Base-by-base conservation (phyloP, 2,113 vertebrate species). In the Saccopteryx leptura region DNA sequence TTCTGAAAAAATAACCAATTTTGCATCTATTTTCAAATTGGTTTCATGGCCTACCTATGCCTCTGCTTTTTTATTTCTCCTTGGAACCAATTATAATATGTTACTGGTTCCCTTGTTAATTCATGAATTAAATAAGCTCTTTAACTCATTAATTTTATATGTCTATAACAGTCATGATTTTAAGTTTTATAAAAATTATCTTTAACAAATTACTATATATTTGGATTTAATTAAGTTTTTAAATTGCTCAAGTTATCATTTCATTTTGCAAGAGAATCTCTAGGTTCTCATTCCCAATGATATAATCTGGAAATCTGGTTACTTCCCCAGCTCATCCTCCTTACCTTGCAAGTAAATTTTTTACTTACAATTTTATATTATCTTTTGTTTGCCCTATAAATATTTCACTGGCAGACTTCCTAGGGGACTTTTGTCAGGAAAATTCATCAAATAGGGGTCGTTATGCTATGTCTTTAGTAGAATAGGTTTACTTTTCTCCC, bases 201-300 rank as follows among this genome's bases (percentile, higher is more conserved):
- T 96, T 92, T 83, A 84, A 58, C 48, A 58, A 88, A 82, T 33
- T 24, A 48, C 60, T 93, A 56, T 61, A 48, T 39, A 90, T 93
- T 95, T n/a, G 52, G 54, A 60, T 81, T 74, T 52, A 90, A 95
- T 39, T 68, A 24, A 95, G 52, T 91, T 93, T 79, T 79, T 6
- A 91, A 93, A 92, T 90, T 66, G 52, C 13, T 80, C 39, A 92
- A 83, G 52, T 18, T 39, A 75, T 63, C 33, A 60, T 19, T 68
- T 95, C 46, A 60, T 61, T 92, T 84, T 81, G 21, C 39, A 60
- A 65, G 56, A 88, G 72, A 69, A 19, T 1, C 48, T 76, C 15
- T 19, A 46, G 28, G 23, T 72, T 95, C 28, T 78, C 17, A 74
- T 88, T 88, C 58, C 4, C 24, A 85, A 87, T 85, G 71, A 86